Evolutionary conservation across 2,888 invertebrate genomes (phyloP).

Genomic region (Nomada fucata): DNA sequence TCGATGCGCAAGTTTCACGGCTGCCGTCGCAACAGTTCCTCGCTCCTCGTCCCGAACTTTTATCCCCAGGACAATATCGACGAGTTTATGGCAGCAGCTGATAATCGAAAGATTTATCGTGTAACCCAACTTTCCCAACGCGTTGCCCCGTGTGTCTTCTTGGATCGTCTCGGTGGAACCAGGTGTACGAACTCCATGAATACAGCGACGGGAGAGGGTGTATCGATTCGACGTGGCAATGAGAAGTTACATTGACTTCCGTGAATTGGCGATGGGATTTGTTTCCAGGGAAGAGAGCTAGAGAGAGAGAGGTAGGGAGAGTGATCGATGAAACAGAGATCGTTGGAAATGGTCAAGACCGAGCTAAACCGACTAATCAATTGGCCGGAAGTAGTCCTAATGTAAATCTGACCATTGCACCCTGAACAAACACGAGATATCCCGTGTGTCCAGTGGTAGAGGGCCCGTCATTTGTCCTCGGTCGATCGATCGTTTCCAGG

Average conservation of each 20-base stretch:
- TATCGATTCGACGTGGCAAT: not conserved
- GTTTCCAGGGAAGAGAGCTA: constrained; percentile 9
- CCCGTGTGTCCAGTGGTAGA: constrained; percentile 41
- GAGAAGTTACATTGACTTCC: constrained; percentile 14
- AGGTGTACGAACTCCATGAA: no score
- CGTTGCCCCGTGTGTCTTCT: not conserved
- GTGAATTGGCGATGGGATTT: not conserved
- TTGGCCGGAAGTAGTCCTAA: constrained; percentile 69
- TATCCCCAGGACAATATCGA: constrained; percentile 2
- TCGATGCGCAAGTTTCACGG: constrained; percentile 34
- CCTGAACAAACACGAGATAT: constrained; percentile 63
- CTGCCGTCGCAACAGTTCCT: constrained; percentile 7
- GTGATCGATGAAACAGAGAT: constrained; percentile 61
- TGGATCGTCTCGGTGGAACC: not conserved
- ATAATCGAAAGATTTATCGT: constrained; percentile 14
- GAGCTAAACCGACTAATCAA: constrained; percentile 67
- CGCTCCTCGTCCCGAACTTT: not conserved
- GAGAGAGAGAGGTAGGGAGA: no score
- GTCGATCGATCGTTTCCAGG: constrained; percentile 44
- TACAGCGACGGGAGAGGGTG: not conserved
- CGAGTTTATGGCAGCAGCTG: not conserved
- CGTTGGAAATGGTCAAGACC: constrained; percentile 16
- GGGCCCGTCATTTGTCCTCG: constrained; percentile 61
- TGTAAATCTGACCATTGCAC: constrained; percentile 63
- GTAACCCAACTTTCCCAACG: not conserved